Base-by-base conservation (phyloP, 2,888 invertebrate species). In the Agrotis ipsilon region DNA sequence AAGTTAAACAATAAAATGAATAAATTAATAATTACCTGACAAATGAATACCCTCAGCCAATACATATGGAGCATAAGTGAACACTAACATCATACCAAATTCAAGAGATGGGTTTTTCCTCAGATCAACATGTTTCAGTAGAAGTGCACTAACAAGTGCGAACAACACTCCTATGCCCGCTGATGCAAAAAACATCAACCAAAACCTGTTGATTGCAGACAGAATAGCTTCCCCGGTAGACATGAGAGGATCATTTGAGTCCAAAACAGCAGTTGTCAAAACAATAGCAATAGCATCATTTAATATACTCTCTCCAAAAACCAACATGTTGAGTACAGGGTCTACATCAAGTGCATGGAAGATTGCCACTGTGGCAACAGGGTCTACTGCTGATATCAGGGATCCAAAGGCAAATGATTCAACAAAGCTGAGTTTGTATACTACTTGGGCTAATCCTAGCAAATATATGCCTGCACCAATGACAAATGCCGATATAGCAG, bases 251-350 rank as follows among this genome's bases (percentile, higher is more conserved):
- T 96, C 96, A 88, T 97, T 97, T 0, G 97, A 96, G 88, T 98
- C 98, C 45, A 98, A 96, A 4, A 98, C 98, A 5, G 98, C 98
- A 81, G 99, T 99, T 0, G 99, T 99, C 63, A 99, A 95, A 1
- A 99, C 99, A 95, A 99, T 99, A 39, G 99, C 98, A 74, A 99
- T 99, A 45, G 99, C 99, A 97, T 99, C 99, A 94, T 99, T 99
- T 7, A 99, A 96, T 88, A 99, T 99, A 86, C 98, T 98, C 88
- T 97, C 97, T 39, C 99, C 99, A 96, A 99, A 99, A 1, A 99
- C 99, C 94, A 99, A 98, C 99, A 99, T 99, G 96, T 99, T 99
- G 0, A 99, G 96, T 7, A 99, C 98, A 0, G 99, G 99, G 92
- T 99, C 99, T 0, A 99, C 98, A 93, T 99, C 98, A 39, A 99